phyloP scores from a whole-genome alignment of 2,113 vertebrate species.

The Marmota flaviventris region DNA sequence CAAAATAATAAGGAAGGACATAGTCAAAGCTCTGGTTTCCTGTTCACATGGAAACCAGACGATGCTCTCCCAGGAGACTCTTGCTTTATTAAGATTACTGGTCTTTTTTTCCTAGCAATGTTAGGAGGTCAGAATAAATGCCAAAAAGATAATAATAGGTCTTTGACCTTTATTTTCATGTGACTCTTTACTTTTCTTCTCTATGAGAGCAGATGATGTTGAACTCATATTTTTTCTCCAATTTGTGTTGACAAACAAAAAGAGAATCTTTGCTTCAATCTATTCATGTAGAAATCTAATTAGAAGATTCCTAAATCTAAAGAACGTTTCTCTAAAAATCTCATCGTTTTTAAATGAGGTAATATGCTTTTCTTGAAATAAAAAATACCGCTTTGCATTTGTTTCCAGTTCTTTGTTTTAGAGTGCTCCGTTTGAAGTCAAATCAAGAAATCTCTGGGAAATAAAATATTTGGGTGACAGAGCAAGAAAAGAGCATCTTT shows the following conservation, averaged over 20 bases:
- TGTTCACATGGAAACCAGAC: constrained; percentile 46
- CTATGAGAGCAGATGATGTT: background rate
- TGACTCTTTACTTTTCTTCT: constrained; percentile 41
- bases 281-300: constrained; percentile 23
- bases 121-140: constrained; percentile 50
- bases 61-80: background rate
- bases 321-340: constrained; percentile 1
- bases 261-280: background rate
- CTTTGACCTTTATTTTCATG: constrained; percentile 56
- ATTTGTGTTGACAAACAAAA: constrained; percentile 18
- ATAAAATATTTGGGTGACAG: background rate
- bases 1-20: constrained; percentile 40
- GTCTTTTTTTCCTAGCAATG: background rate
- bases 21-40: background rate
- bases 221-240: constrained; percentile 19
- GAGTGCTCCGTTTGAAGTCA: background rate
- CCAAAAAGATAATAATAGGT: constrained; percentile 32
- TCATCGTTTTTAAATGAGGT: background rate
- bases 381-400: background rate
- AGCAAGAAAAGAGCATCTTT: background rate
- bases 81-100: constrained; percentile 42
- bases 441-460: background rate
- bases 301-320: constrained; percentile 38
- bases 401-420: background rate
- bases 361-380: constrained; percentile 8